phyloP scores from a whole-genome alignment of 2,888 invertebrate genomes.

The Drosophila setosimentum region DNA sequence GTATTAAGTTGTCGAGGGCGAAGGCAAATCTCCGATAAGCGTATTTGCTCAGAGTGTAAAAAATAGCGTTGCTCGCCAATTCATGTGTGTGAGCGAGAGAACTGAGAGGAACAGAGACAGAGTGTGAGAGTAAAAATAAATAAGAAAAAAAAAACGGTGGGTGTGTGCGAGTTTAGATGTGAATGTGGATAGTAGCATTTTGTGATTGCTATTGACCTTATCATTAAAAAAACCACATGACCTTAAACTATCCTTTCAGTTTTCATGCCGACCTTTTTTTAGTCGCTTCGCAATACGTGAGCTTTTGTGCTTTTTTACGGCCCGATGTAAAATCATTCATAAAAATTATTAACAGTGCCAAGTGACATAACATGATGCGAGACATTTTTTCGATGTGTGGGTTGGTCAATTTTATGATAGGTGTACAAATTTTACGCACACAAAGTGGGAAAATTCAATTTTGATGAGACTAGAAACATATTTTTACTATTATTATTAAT shows the following conservation, averaged over 20 bases:
- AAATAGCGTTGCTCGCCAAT: background rate
- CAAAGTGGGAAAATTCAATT: conserved; percentile 17
- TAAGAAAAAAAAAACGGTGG: conserved; percentile 1
- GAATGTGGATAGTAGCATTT: background rate
- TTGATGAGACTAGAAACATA: background rate
- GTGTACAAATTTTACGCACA: conserved; percentile 32
- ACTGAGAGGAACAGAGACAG: conserved; percentile 11
- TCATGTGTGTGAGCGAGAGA: background rate
- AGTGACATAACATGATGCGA: conserved; percentile 35
- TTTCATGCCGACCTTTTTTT: conserved; percentile 13
- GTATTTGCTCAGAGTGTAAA: conserved; percentile 46
- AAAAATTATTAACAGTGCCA: conserved; percentile 2
- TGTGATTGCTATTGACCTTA: conserved; percentile 55
- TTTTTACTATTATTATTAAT: background rate
- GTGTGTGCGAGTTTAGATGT: conserved; percentile 6
- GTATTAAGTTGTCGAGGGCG: conserved; percentile 57
- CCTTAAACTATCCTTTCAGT: conserved; percentile 47
- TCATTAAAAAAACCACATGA: conserved; percentile 46
- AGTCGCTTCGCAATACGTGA: background rate
- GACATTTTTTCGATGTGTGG: conserved; percentile 17
- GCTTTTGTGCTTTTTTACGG: background rate
- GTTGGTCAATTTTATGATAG: conserved; percentile 8
- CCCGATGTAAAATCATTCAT: conserved; percentile 57
- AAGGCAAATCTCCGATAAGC: conserved; percentile 72
- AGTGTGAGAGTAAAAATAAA: conserved; percentile 1